Evolutionary conservation across 1,140 invertebrate genomes (phyloP).

Genomic region (Neuroterus valhalla): DNA sequence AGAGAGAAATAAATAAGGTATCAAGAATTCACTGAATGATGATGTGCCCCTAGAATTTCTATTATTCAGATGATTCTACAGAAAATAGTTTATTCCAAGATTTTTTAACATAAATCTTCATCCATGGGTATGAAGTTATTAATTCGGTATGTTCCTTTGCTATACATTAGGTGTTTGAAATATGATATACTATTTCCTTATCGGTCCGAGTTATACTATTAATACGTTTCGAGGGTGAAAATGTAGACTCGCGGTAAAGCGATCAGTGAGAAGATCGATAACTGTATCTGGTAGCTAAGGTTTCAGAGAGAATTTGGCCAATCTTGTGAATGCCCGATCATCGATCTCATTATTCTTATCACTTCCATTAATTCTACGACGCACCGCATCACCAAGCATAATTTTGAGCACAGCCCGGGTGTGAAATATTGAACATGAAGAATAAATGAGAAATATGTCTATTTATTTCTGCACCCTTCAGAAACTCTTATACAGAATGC

Average conservation of each 20-base stretch:
- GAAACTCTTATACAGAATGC: too few species aligned
- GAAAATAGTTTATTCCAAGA: slow-evolving; percentile 27
- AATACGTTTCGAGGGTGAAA: slow-evolving; percentile 16
- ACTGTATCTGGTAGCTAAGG: background rate
- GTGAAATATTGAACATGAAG: too few species aligned
- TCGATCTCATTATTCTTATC: slow-evolving; percentile 48
- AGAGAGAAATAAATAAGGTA: too few species aligned
- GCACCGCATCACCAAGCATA: background rate
- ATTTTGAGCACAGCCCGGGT: background rate
- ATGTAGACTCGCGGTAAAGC: background rate
- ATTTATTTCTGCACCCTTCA: too few species aligned
- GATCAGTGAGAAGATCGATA: slow-evolving; percentile 13
- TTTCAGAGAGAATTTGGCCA: background rate
- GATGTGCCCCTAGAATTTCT: too few species aligned
- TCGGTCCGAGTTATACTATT: background rate
- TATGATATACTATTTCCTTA: background rate
- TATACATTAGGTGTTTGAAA: background rate
- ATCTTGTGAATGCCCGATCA: slow-evolving; percentile 38
- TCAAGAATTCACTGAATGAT: too few species aligned
- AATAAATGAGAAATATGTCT: too few species aligned
- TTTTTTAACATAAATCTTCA: background rate
- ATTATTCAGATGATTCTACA: slow-evolving; percentile 36
- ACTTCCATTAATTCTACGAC: background rate
- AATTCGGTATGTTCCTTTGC: slow-evolving; percentile 11
- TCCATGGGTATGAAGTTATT: background rate